Evolutionary conservation across 2,113 vertebrate species (phyloP), one percentile per base, ranked within the genome.

Genomic region (Leptosomus discolor): DNA sequence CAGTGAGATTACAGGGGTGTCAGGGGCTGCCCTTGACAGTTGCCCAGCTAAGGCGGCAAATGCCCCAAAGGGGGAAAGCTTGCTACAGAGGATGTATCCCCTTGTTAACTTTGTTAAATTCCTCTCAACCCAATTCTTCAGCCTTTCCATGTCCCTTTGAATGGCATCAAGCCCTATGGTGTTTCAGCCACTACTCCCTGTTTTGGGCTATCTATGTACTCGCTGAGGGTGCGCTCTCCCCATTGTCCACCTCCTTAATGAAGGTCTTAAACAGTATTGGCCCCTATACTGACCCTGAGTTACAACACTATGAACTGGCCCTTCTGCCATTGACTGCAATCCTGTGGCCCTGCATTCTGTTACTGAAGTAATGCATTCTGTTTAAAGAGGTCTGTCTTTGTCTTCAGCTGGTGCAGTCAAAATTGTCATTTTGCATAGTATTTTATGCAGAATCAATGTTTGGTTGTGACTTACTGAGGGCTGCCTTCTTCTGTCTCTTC

Each of bases 1-100:
- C 2, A 4, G 27, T 4, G 2, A 27, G 20, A 13, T 60, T 45
- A 41, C 21, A 56, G 46, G 41, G 6, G 6, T 75, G 24, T 61
- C 27, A 21, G 37, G 30, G 0, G 1, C 26, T 5, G 1, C 32
- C 12, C 15, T 6, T 1, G 1, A 7, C 2, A 2, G 23, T 23
- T 3, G 2, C 36, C 16, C 27, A 29, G 15, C 24, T 18, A 39
- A 39, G 5, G 70, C 24, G 5, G 7, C 45, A 45, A 4, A 37
- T 7, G 8, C 15, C 54, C 20, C 43, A 45, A 24, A 65, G 21
- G 2, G 34, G 18, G 15, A 43, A 64, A 64, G 45, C 24, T 22
- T 48, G 6, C 23, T 87, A 10, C 24, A 39, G 12, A 16, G 5
- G 11, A 8, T 70, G 18, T 27, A 60, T 56, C 15, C 17, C 8